phyloP scores from a whole-genome alignment of 1,140 invertebrate genomes.

The Medauroidea extradentata region DNA sequence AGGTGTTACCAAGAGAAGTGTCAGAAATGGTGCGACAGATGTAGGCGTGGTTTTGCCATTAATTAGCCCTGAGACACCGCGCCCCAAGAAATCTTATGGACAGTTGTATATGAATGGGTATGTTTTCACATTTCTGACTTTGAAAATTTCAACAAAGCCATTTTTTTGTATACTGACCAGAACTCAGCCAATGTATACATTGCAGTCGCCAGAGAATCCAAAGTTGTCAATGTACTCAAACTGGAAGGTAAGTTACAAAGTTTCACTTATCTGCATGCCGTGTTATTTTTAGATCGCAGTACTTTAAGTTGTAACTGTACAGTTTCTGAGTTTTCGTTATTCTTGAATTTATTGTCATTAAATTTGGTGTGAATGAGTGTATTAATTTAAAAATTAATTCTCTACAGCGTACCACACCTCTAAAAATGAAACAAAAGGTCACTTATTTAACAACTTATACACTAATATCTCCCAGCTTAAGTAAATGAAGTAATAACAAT shows the following conservation, averaged over 20 bases:
- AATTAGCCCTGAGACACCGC: slow-evolving; percentile 85
- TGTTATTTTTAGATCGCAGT: no score
- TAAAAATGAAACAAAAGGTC: no score
- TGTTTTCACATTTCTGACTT: slow-evolving; percentile 85
- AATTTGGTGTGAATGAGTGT: no score
- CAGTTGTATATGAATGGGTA: slow-evolving; percentile 86
- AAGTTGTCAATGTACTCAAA: slow-evolving; percentile 97
- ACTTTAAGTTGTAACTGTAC: no score
- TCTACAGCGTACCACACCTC: no score
- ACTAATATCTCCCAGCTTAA: no score
- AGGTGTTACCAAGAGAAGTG: slow-evolving; percentile 69
- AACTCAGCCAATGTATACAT: slow-evolving; percentile 91
- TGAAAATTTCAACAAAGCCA: slow-evolving; percentile 84
- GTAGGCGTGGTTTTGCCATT: slow-evolving; percentile 70
- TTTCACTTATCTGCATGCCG: no score
- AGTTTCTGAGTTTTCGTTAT: no score
- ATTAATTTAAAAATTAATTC: no score
- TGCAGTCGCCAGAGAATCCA: slow-evolving; percentile 68
- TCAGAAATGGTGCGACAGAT: slow-evolving; percentile 61
- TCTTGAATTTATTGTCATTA: no score
- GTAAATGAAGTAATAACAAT: no score
- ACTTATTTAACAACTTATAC: no score
- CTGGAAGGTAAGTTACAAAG: slow-evolving; percentile 62
- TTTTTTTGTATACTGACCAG: slow-evolving; percentile 91
- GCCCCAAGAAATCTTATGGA: slow-evolving; percentile 81